phyloP scores from a whole-genome alignment of 2,888 invertebrate genomes.

The Habroteleia sp. region DNA sequence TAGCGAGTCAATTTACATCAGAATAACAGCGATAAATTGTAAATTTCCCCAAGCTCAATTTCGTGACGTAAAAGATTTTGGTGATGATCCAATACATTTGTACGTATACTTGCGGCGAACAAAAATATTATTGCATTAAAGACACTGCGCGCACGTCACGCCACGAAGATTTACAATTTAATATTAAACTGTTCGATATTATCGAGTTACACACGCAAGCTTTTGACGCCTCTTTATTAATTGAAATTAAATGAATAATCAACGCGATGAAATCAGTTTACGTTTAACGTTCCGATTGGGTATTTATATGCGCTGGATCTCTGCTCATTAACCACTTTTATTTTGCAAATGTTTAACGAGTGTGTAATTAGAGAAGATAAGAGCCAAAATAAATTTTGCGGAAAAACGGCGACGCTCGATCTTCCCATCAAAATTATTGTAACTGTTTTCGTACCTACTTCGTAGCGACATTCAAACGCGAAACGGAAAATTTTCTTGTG shows the following conservation, averaged over 20 bases:
- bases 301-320: too few species aligned
- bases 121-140: background rate
- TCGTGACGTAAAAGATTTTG: constrained; percentile 42
- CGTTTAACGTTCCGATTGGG: background rate
- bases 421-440: too few species aligned
- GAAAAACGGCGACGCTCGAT: too few species aligned
- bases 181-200: too few species aligned
- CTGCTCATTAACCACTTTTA: too few species aligned
- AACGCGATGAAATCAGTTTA: background rate
- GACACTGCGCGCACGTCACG: too few species aligned
- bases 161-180: too few species aligned
- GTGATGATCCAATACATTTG: constrained; percentile 29
- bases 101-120: background rate
- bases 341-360: background rate
- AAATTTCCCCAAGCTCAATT: constrained; percentile 12
- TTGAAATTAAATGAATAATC: background rate
- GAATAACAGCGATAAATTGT: constrained; percentile 37
- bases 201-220: too few species aligned
- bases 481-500: too few species aligned
- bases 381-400: too few species aligned
- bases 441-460: too few species aligned
- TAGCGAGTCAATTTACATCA: constrained; percentile 38
- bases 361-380: constrained; percentile 17
- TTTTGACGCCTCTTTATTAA: background rate
- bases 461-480: too few species aligned